phyloP scores from a whole-genome alignment of 2,797 vertebrate species.

The Scarus forsteni region DNA sequence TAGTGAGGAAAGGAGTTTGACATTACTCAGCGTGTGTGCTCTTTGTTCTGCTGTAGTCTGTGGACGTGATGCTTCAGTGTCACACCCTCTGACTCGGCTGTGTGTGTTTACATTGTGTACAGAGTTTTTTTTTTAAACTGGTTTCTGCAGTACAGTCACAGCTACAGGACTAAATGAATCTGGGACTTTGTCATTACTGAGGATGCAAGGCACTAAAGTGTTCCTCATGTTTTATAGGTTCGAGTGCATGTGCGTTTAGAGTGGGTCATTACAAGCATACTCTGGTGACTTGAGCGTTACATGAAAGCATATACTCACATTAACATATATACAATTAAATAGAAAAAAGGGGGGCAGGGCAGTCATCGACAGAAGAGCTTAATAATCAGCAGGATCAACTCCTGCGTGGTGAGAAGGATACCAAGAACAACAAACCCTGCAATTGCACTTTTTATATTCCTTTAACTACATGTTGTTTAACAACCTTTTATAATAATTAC shows the following conservation, averaged over 20 bases:
- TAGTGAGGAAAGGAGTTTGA: conserved; percentile 48
- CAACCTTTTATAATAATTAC: conserved; percentile 97
- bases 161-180: conserved; percentile 52
- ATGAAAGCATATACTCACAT: conserved; percentile 75
- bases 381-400: conserved; percentile 69
- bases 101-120: conserved; percentile 14
- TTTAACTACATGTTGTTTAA: conserved; percentile 98
- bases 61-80: conserved; percentile 19
- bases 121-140: conserved; percentile 28
- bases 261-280: conserved; percentile 63
- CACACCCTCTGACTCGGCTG: conserved; percentile 27
- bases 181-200: conserved; percentile 73
- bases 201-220: conserved; percentile 84
- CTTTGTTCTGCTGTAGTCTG: conserved; percentile 59
- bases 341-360: conserved; percentile 73
- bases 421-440: conserved; percentile 78
- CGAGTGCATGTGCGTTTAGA: conserved; percentile 70
- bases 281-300: conserved; percentile 67
- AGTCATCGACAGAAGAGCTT: conserved; percentile 76
- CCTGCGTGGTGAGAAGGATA: conserved; percentile 65
- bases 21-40: conserved; percentile 56
- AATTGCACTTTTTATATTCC: conserved; percentile 86
- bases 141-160: conserved; percentile 54
- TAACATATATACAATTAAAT: conserved; percentile 74
- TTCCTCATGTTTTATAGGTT: conserved; percentile 73